These are phyloP conservation scores for Tragelaphus oryx DNA, from an alignment of 2,797 vertebrate species.

Conservation along the genomic window DNA sequence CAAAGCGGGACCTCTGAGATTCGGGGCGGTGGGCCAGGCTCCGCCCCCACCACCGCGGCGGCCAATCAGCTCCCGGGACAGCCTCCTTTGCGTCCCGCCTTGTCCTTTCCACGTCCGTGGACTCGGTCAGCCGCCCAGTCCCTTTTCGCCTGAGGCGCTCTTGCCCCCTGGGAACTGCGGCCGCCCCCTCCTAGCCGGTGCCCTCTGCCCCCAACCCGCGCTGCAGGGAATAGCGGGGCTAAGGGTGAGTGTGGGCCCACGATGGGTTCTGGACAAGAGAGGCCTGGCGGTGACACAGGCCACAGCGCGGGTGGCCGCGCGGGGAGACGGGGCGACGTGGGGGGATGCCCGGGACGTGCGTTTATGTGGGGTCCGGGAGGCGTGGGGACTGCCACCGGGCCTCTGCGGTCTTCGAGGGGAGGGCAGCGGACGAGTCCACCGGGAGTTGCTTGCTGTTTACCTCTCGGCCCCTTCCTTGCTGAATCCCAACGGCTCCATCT, in stretches of 20 bases:
- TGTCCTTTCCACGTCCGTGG: neutral
- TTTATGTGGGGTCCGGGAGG: neutral
- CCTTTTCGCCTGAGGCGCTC: neutral
- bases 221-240: neutral
- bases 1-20: neutral
- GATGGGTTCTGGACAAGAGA: neutral
- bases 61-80: slow-evolving; percentile 22
- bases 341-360: neutral
- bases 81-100: neutral
- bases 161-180: neutral
- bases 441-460: neutral
- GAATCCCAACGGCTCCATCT: neutral
- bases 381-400: neutral
- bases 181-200: neutral
- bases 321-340: neutral
- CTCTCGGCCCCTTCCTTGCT: neutral
- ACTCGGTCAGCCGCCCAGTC: accelerated
- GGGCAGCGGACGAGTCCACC: too few species aligned
- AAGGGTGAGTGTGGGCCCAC: slow-evolving; percentile 48
- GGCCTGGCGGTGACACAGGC: neutral
- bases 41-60: neutral
- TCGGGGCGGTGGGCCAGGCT: neutral
- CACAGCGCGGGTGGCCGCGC: neutral
- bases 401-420: neutral
- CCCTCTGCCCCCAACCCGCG: neutral